These are phyloP conservation scores for Brachyalestes nurse DNA, from an alignment of 2,797 vertebrate genomes.

Conservation along the genomic window DNA sequence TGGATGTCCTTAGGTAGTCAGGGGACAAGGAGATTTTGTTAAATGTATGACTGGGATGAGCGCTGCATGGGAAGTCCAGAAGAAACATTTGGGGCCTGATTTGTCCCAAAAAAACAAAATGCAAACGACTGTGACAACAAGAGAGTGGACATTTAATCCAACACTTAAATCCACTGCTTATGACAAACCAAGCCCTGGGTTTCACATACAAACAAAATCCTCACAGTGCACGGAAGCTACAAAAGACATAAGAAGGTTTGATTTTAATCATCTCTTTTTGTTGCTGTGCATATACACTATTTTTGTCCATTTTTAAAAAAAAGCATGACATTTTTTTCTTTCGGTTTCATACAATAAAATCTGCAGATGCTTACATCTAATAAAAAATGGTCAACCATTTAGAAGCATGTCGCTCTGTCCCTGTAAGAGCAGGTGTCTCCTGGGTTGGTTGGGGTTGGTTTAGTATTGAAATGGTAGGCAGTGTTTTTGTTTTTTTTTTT, in stretches of 20 bases:
- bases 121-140: not conserved
- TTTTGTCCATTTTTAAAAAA: constrained; percentile 17
- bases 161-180: not conserved
- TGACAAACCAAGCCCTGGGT: not conserved
- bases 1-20: constrained; percentile 1
- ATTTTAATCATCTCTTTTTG: not conserved
- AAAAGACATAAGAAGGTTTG: not conserved
- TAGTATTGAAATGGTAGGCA: constrained; percentile 31
- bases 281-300: not conserved
- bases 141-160: not conserved
- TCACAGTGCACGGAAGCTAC: not conserved
- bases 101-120: not conserved
- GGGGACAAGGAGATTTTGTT: not conserved
- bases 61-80: not conserved
- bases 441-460: not conserved
- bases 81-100: not conserved
- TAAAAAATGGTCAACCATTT: constrained; percentile 21
- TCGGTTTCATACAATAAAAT: constrained; percentile 22
- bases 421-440: constrained; percentile 3
- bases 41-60: constrained; percentile 5
- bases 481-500: constrained; percentile 38
- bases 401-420: constrained; percentile 11
- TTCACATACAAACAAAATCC: not conserved
- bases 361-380: constrained; percentile 24
- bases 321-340: not conserved